Evolutionary conservation across 2,797 vertebrate species (phyloP).

Genomic region (Enteromius viviparus): DNA sequence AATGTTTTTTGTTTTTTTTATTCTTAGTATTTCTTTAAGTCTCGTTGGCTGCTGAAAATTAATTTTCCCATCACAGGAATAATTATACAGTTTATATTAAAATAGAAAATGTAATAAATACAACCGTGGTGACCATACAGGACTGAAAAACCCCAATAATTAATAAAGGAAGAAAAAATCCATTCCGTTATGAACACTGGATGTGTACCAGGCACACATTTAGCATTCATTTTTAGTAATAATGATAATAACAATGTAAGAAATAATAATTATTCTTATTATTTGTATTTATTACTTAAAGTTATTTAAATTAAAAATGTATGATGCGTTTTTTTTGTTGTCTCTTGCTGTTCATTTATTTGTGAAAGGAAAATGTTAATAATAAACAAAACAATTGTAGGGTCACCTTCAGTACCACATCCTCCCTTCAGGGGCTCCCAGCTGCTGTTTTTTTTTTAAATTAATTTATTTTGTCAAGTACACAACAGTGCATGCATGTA

Average conservation of each 20-base stretch:
- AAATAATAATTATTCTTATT: too few species aligned
- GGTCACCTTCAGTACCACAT: constrained; percentile 6
- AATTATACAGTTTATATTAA: neutral
- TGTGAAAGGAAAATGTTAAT: neutral
- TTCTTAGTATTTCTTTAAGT: neutral
- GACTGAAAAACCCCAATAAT: neutral
- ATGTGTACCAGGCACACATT: neutral
- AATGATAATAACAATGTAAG: neutral
- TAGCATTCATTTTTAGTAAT: neutral
- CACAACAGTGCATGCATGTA: neutral
- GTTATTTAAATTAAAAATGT: neutral
- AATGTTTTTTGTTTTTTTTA: neutral
- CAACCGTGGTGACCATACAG: neutral
- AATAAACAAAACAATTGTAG: neutral
- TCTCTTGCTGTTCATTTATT: too few species aligned
- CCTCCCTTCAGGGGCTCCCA: neutral
- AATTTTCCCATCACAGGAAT: neutral
- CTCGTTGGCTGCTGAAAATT: neutral
- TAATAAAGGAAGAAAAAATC: too few species aligned
- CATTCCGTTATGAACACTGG: neutral
- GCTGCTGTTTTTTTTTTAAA: too few species aligned
- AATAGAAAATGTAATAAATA: neutral
- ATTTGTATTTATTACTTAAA: neutral
- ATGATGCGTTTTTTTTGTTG: neutral
- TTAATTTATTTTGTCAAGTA: too few species aligned